Evolutionary conservation across 2,797 vertebrate genomes (phyloP), one percentile per base, ranked within the genome.

Genomic region (Simalia tracyae): DNA sequence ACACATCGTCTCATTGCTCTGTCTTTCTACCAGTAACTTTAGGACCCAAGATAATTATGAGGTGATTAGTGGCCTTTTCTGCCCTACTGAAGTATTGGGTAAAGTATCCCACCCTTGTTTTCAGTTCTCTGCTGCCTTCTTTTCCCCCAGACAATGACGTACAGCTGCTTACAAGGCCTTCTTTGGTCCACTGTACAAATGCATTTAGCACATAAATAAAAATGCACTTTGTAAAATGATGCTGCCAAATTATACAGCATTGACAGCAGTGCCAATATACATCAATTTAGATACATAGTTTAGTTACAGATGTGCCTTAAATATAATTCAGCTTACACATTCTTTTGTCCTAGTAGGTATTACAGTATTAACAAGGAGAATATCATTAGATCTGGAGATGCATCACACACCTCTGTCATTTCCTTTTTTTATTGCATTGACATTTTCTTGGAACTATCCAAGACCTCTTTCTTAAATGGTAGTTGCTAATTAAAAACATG

Each of bases 401-500:
- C 56, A 46, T 89, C 64, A 9, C 61, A 84, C 24, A 57, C 22
- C 66, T 68, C 50, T 46, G 46, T 64, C 72, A 64, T 88, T 88
- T 68, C 56, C 11, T 8, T n/a, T 88, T 91, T 72, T 88, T 54
- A 91, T 72, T 92, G 17, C 88, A 31, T 42, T 59, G 88, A 92
- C 63, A 86, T 72, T 92, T 92, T 92, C 63, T 72, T 86, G 91
- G 54, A 89, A 85, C 24, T 66, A 63, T 66, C 61, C 50, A 89
- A 84, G 28, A 92, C 42, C 42, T 61, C 36, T 60, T 57, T 66
- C 54, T 68, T 68, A 59, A 68, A 57, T 66, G 59, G 84, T 31
- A 92, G 87, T 86, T 86, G 19, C 84, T 89, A 72, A 89, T 92
- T 61, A 92, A 89, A 42, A 92, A 31, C 28, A 63, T 89, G 76